Evolutionary conservation across 2,888 invertebrate species (phyloP), one percentile per base, ranked within the genome.

Genomic region (Machimus atricapillus): DNA sequence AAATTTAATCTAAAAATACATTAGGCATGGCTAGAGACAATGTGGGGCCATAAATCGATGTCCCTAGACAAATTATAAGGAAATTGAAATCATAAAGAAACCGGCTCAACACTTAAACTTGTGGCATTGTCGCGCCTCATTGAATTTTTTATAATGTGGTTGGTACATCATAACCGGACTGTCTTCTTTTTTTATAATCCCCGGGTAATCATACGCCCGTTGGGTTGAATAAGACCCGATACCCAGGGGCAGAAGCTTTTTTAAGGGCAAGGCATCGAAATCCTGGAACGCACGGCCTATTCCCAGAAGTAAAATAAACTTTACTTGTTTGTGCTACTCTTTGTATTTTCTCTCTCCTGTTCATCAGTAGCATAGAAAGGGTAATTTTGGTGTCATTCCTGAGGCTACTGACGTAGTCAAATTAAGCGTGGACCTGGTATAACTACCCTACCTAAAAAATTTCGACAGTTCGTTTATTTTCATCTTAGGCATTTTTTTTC

Each of bases 141-240:
- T 52, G 56, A 81, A 81, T 81, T 31, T 81, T 81, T 81, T 56
- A 81, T 81, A 81, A 81, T 52, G 81, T 81, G 9, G 78, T 46
- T 14, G 12, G 16, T 37, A 34, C 56, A 14, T 81, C 56, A 46
- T 81, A 81, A n/a, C 56, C 14, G 56, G 52, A 81, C 81, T 23
- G 23, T 66, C 66, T 23, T 23, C 66, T 81, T n/a, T 81, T n/a
- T 56, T 34, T 81, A 31, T 16, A 7, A 12, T 34, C 81, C 52
- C 78, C 0, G 5, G 56, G 34, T 56, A 56, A 46, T 81, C 31
- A n/a, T 34, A 56, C 34, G 56, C 43, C 16, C 9, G 40, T 52
- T 31, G 78, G n/a, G 66, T 19, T 23, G 23, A 78, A 37, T 43
- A 37, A 19, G 43, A 34, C 16, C 27, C 9, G 8, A 8, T 27